Evolutionary conservation across 1,140 invertebrate genomes (phyloP).

Genomic region (Agrypnia vestita): DNA sequence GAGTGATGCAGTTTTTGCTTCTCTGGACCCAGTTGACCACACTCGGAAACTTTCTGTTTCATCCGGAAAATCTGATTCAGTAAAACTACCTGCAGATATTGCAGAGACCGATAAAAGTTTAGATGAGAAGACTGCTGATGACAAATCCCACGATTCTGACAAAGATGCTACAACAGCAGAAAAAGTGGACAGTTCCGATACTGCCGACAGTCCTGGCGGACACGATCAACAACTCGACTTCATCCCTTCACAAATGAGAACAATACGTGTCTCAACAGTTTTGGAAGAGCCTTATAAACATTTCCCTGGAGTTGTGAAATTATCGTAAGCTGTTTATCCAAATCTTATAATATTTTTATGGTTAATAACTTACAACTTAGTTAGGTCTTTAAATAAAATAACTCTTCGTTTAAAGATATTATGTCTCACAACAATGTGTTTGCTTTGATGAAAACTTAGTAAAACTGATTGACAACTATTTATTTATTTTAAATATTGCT

Average conservation of each 20-base stretch:
- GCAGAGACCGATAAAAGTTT: slow-evolving; percentile 42
- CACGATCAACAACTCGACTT: slow-evolving; percentile 21
- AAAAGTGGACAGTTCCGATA: slow-evolving; percentile 34
- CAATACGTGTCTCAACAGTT: slow-evolving; percentile 43
- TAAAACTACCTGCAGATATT: not conserved
- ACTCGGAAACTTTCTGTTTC: not conserved
- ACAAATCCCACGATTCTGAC: slow-evolving; percentile 31
- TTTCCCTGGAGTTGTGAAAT: slow-evolving; percentile 73
- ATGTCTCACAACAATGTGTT: no score
- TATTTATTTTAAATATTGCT: no score
- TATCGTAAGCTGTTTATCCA: slow-evolving; percentile 73
- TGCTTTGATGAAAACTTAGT: no score
- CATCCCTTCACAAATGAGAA: not conserved
- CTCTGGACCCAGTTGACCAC: not conserved
- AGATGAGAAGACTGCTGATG: slow-evolving; percentile 27
- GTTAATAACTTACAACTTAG: not conserved
- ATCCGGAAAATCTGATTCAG: slow-evolving; percentile 10
- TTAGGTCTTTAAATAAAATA: no score
- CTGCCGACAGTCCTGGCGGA: not conserved
- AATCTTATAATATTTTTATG: slow-evolving; percentile 20
- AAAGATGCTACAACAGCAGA: slow-evolving; percentile 42
- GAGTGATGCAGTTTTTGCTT: not conserved
- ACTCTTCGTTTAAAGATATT: no score
- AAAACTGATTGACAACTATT: no score
- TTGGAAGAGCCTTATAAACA: slow-evolving; percentile 69